Evolutionary conservation across 2,888 invertebrate genomes (phyloP).

Genomic region (Cantharis rufa): DNA sequence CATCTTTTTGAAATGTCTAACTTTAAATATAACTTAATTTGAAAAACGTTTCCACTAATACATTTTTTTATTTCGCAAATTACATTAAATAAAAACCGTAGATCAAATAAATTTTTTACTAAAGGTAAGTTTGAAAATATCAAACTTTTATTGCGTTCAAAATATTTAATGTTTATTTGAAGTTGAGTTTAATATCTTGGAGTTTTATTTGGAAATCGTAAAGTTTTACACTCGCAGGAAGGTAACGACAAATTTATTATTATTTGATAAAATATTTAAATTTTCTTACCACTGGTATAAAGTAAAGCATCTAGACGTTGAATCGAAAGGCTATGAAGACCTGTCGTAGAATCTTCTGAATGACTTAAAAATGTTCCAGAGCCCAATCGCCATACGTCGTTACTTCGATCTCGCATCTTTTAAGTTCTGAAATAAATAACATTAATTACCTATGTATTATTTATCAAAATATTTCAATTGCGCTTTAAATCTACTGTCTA

Average conservation of each 20-base stretch:
- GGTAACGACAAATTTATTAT: not conserved
- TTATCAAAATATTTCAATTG: too few relatives aligned
- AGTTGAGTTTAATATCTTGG: not conserved
- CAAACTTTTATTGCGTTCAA: not conserved
- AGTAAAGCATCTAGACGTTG: slow-evolving; percentile 48
- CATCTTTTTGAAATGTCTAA: too few relatives aligned
- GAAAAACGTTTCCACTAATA: too few relatives aligned
- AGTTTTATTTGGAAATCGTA: not conserved
- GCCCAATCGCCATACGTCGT: slow-evolving; percentile 48
- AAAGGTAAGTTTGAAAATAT: not conserved
- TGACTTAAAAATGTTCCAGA: slow-evolving; percentile 50
- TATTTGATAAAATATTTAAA: not conserved
- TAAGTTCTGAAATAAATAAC: not conserved
- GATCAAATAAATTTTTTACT: not conserved
- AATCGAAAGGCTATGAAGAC: slow-evolving; percentile 49
- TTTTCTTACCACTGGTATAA: slow-evolving; percentile 44
- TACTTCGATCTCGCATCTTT: slow-evolving; percentile 47
- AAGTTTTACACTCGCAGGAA: not conserved
- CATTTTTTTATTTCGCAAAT: not conserved
- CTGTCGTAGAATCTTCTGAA: slow-evolving; percentile 47
- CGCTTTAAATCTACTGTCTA: too few relatives aligned
- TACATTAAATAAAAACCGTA: not conserved
- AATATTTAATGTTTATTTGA: not conserved
- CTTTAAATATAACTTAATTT: too few relatives aligned
- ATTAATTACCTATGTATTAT: not conserved